Evolutionary conservation across 2,113 vertebrate genomes (phyloP).

Genomic region (Cyphomyrus discorhynchus): DNA sequence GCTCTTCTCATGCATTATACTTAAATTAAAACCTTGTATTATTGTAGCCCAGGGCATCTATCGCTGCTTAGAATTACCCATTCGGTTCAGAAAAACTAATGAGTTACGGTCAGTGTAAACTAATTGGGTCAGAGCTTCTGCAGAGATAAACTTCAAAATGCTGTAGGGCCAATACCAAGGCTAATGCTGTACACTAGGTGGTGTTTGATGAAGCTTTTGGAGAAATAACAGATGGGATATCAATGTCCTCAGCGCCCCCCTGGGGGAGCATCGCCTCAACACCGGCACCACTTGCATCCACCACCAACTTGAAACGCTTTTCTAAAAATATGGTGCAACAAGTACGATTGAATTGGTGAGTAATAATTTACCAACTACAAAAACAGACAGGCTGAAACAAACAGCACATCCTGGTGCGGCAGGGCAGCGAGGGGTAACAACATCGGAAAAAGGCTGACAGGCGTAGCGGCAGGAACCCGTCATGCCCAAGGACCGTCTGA

Average conservation of each 20-base stretch:
- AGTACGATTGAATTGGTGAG: too few relatives aligned
- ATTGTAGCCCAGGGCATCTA: background rate
- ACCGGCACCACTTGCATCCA: background rate
- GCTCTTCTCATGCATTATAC: background rate
- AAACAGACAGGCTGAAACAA: background rate
- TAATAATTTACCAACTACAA: too few relatives aligned
- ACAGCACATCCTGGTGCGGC: background rate
- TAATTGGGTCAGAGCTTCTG: background rate
- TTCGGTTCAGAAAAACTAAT: background rate
- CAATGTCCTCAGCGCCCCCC: background rate
- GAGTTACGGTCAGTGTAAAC: background rate
- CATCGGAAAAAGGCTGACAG: background rate
- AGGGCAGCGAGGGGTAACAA: too few relatives aligned
- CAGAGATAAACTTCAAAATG: background rate
- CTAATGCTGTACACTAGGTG: background rate
- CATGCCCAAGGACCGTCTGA: background rate
- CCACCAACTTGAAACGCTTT: background rate
- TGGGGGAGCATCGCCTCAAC: background rate
- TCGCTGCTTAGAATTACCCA: background rate
- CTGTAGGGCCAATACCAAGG: background rate
- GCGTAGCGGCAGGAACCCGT: background rate
- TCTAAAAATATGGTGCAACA: background rate
- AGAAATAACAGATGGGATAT: background rate
- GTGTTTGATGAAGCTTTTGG: background rate
- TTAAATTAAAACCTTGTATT: background rate